These are phyloP conservation scores for Julus scanicus DNA, from an alignment of 2,888 invertebrate species.

Conservation along the genomic window DNA sequence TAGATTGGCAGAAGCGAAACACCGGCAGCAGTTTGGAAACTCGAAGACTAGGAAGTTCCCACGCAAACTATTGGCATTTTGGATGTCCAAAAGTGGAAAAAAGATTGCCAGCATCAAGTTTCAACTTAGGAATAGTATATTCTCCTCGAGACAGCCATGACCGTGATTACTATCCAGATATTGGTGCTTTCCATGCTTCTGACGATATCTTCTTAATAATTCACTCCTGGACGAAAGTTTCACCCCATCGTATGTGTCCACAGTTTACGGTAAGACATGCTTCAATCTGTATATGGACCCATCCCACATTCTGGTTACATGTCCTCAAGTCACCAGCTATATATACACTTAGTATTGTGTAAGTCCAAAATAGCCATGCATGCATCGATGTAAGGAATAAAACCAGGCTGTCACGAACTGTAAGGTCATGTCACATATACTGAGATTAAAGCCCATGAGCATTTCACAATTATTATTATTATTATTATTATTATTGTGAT, in stretches of 20 bases:
- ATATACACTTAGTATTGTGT: too few species aligned
- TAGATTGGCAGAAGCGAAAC: not conserved
- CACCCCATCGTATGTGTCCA: too few species aligned
- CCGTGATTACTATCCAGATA: not conserved
- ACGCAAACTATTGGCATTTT: conserved; percentile 29
- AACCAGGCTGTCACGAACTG: too few species aligned
- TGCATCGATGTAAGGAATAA: too few species aligned
- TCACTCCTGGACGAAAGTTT: not conserved
- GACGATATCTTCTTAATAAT: not conserved
- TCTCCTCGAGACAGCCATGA: not conserved
- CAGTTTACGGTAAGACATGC: not conserved
- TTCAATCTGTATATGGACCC: not conserved
- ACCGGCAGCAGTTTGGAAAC: not conserved
- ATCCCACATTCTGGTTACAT: not conserved
- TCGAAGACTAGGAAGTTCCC: conserved; percentile 24
- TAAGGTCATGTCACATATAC: too few species aligned
- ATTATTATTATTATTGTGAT: too few species aligned
- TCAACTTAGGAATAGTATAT: not conserved
- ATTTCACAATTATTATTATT: too few species aligned
- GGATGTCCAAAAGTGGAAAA: not conserved
- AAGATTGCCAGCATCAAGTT: not conserved
- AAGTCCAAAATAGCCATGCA: too few species aligned
- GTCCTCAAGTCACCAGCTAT: too few species aligned
- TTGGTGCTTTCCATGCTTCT: not conserved
- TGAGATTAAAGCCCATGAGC: too few species aligned